Conservation (phyloP, 2,113 vertebrate genomes). For the Alligator mississippiensis region DNA sequence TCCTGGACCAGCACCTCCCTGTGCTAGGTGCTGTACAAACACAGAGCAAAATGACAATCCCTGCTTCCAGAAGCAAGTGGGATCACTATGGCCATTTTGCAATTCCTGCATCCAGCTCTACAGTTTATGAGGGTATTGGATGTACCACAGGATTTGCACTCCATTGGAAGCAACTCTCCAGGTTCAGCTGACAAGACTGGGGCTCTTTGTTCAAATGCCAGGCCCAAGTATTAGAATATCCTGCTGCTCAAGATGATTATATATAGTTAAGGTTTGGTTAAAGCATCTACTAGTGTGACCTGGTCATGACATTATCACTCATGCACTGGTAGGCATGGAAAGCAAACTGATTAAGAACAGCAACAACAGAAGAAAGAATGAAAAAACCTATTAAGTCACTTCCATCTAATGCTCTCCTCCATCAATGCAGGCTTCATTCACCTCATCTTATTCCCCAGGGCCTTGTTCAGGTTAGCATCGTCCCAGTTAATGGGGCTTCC, state of each 20-base stretch:
- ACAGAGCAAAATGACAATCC: background rate
- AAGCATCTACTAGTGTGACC: background rate
- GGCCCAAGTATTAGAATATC: background rate
- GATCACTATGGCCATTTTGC: background rate
- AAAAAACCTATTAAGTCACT: background rate
- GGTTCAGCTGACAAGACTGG: too few relatives aligned
- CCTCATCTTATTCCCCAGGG: background rate
- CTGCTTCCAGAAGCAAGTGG: background rate
- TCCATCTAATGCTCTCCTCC: background rate
- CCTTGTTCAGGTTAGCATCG: background rate
- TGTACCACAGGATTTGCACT: background rate
- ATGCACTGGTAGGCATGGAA: background rate
- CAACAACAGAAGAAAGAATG: background rate
- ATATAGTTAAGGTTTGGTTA: background rate
- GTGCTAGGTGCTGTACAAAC: background rate
- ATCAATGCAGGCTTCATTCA: background rate
- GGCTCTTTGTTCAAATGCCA: background rate
- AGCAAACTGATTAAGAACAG: background rate
- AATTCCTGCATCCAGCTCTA: background rate
- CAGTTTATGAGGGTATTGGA: background rate
- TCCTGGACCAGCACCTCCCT: background rate
- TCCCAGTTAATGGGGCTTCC: background rate
- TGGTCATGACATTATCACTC: background rate
- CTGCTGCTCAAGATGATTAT: background rate
- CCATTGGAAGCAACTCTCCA: background rate